These are phyloP conservation scores for Amphimedon queenslandica DNA, from an alignment of 37 sponge, comb jelly and placozoan genomes.

Conservation along the genomic window DNA sequence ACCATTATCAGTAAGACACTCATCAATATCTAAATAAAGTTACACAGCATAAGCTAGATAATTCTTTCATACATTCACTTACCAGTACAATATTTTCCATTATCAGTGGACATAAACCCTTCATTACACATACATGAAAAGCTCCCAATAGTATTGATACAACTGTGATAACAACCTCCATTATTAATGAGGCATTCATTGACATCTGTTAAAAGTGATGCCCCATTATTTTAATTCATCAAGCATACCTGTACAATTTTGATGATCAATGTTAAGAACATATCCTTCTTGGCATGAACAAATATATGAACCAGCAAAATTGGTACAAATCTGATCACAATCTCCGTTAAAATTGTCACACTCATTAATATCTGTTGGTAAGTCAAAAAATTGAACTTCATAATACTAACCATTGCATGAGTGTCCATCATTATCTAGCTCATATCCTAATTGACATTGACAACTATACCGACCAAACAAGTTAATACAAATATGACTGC, in stretches of 20 bases:
- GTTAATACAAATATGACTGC: no score
- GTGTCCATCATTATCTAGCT: no score
- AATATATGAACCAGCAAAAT: constrained; percentile 28
- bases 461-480: no score
- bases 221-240: no score
- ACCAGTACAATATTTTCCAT: constrained; percentile 23
- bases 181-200: constrained; percentile 18
- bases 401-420: no score
- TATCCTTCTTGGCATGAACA: constrained; percentile 14
- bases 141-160: constrained; percentile 29
- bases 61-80: neutral
- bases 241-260: no score
- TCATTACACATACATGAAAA: constrained; percentile 23
- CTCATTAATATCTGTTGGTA: constrained; percentile 50
- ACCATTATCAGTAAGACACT: no score
- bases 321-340: constrained; percentile 38
- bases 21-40: no score
- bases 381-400: no score
- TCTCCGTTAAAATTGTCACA: constrained; percentile 11
- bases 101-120: constrained; percentile 4
- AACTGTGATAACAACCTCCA: constrained; percentile 12
- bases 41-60: no score
- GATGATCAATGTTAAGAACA: neutral
- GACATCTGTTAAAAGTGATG: no score
- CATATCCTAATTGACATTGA: no score